Conservation (phyloP, 1,140 invertebrate genomes). For the Penaeus indicus region DNA sequence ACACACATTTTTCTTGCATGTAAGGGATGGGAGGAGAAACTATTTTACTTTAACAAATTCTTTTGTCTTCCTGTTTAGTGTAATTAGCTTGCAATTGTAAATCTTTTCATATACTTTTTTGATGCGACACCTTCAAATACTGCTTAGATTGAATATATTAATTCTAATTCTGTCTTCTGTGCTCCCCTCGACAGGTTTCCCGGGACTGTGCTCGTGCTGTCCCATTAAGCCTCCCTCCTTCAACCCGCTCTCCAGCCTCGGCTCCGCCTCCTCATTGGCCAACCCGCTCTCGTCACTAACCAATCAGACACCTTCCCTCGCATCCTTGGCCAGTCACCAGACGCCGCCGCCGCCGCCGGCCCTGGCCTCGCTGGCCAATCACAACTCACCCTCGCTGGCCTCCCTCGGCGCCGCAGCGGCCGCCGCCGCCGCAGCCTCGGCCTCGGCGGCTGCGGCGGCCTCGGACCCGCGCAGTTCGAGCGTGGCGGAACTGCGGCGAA, state of each 20-base stretch:
- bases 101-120: too few species aligned
- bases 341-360: conserved; percentile 68
- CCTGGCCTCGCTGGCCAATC: conserved; percentile 67
- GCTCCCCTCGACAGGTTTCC: conserved; percentile 74
- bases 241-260: conserved; percentile 56
- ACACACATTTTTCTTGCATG: too few species aligned
- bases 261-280: conserved; percentile 40
- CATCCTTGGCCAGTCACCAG: conserved; percentile 69
- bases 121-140: background rate
- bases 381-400: conserved; percentile 66
- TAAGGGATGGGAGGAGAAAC: too few species aligned
- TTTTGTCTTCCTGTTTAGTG: too few species aligned
- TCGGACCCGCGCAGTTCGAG: conserved; percentile 80
- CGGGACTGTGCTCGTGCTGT: conserved; percentile 83
- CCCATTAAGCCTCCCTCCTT: conserved; percentile 74
- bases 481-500: conserved; percentile 87
- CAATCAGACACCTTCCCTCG: conserved; percentile 66
- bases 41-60: too few species aligned
- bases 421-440: conserved; percentile 66
- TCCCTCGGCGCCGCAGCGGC: conserved; percentile 68
- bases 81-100: too few species aligned
- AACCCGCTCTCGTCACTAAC: conserved; percentile 56
- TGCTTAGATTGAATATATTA: too few species aligned
- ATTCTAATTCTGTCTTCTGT: background rate
- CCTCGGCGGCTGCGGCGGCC: conserved; percentile 65